These are phyloP conservation scores for Hymenopus coronatus DNA, from an alignment of 2,888 invertebrate genomes.

Conservation along the genomic window DNA sequence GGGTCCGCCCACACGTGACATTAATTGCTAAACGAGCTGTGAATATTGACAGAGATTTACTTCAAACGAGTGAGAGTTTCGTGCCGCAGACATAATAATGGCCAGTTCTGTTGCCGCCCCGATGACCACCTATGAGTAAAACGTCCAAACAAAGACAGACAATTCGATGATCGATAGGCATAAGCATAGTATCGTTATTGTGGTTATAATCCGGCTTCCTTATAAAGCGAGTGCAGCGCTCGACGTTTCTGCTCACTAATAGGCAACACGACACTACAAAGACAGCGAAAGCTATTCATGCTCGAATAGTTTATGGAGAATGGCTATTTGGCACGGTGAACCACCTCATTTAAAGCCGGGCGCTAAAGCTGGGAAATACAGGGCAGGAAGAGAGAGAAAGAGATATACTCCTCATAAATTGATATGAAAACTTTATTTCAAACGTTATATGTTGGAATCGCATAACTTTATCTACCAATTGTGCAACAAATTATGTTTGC, in stretches of 20 bases:
- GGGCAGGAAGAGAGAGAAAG: too few relatives aligned
- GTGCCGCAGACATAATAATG: not conserved
- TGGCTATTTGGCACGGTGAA: too few relatives aligned
- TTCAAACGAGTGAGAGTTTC: not conserved
- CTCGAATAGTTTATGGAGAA: too few relatives aligned
- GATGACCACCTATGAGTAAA: not conserved
- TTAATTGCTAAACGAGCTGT: not conserved
- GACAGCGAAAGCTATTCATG: not conserved
- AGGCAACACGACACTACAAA: not conserved
- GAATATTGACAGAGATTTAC: not conserved
- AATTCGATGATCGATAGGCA: not conserved
- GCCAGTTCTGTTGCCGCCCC: too few relatives aligned
- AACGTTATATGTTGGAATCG: too few relatives aligned
- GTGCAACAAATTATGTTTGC: too few relatives aligned
- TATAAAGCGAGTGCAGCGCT: not conserved
- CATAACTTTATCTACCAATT: too few relatives aligned
- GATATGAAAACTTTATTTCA: too few relatives aligned
- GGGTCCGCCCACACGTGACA: too few relatives aligned
- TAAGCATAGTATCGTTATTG: not conserved
- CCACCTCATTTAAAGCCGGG: too few relatives aligned
- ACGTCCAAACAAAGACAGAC: not conserved
- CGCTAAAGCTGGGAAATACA: too few relatives aligned
- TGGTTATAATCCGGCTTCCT: not conserved
- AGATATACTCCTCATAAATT: too few relatives aligned
- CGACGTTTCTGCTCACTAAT: not conserved